Percentiles rank a stretch among this genome's conserved stretches.
Evolutionary conservation across 2,113 vertebrate genomes (phyloP).

Genomic region (Gymnocephalus cernua): DNA sequence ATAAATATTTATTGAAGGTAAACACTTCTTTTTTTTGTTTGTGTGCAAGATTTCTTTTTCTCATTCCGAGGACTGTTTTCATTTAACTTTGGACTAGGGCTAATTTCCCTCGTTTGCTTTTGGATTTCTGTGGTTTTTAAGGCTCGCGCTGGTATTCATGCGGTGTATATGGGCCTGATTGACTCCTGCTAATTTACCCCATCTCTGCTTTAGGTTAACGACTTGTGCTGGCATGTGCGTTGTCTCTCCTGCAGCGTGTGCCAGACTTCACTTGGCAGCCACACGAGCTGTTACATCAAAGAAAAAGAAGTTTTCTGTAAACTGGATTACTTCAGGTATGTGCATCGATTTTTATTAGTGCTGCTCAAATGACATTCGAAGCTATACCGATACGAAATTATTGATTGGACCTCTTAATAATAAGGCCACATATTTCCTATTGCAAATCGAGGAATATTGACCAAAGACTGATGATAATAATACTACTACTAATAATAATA

Average conservation of each 20-base stretch:
- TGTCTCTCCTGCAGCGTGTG: conserved; percentile 98
- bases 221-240: conserved; percentile 98
- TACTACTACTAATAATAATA: neutral
- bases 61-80: neutral
- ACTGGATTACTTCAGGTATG: conserved; percentile 98
- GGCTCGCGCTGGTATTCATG: neutral
- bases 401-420: too few species aligned
- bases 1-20: conserved; percentile 99
- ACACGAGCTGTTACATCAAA: conserved; percentile 98
- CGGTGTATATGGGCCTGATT: conserved; percentile 1
- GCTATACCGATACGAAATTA: conserved; percentile 6
- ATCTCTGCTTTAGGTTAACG: conserved; percentile 89
- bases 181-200: conserved; percentile 28
- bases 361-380: neutral
- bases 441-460: neutral
- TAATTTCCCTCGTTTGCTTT: neutral
- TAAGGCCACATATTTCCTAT: neutral
- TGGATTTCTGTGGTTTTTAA: conserved; percentile 8
- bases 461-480: neutral
- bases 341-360: neutral
- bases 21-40: neutral
- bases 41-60: too few species aligned
- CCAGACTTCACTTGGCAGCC: conserved; percentile 93
- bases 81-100: neutral
- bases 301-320: conserved; percentile 99